Evolutionary conservation across 2,113 vertebrate genomes (phyloP), one percentile per base, ranked within the genome.

Genomic region (Gavialis gangeticus): DNA sequence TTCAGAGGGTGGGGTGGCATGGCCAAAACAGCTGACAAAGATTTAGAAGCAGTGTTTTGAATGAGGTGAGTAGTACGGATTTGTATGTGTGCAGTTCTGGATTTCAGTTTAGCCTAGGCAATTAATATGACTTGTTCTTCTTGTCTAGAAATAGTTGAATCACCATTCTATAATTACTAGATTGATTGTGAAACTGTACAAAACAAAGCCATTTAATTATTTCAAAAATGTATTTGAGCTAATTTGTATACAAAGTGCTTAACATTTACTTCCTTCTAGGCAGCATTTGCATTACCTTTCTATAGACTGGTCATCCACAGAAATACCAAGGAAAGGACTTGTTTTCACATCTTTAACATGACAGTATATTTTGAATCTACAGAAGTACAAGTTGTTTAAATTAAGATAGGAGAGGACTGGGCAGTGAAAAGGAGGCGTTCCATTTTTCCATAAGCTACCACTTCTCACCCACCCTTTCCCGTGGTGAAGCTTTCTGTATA

Each of bases 101-200:
- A 86, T 78, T 71, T 96, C 34, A 94, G 77, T 34, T 90, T 64
- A 76, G 18, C 54, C 77, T 89, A 46, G 78, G 79, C 60, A 84
- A 54, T 84, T 88, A 24, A 4, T 30, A 86, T 81, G 59, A 91
- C 81, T 85, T 85, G 54, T 89, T 54, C 85, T 96, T 95, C 76
- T 80, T 75, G 34, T 60, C 77, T 79, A 86, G 92, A 88, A 96
- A 88, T 34, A 82, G 84, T 57, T 34, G 69, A 89, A 84, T 28
- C 24, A 56, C 76, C 88, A 24, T 58, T 64, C 30, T 79, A 14
- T 55, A 67, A 81, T 73, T 67, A 73, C 57, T 57, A 14, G 28
- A 30, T 37, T 73, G 69, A 84, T 22, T 71, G 12, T 71, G 34
- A 71, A 71, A 46, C 46, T 14, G 58, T 64, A 77, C 34, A 85